Evolutionary conservation across 2,113 vertebrate species (phyloP).

Genomic region (Pseudorhombus dupliciocellatus): DNA sequence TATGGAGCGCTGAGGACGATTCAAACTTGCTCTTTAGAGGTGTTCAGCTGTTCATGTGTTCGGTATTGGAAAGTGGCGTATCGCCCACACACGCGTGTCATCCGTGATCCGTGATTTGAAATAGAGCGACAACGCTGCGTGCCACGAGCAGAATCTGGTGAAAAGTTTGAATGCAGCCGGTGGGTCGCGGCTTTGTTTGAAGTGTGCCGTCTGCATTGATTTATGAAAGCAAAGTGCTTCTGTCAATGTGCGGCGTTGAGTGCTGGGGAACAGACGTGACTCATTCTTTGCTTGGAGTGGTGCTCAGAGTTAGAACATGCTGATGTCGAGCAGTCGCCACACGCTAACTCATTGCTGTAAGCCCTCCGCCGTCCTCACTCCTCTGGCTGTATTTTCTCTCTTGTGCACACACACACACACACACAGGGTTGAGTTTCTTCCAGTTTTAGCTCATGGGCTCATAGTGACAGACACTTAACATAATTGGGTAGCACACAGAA

Average conservation of each 20-base stretch:
- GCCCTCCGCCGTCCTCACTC: no score
- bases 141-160: background rate
- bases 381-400: no score
- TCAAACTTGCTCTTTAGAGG: conserved; percentile 8
- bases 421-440: no score
- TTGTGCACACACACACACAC: no score
- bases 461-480: background rate
- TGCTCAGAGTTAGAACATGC: conserved; percentile 18
- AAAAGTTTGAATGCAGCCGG: background rate
- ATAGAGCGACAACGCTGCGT: no score
- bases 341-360: background rate
- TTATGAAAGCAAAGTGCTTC: conserved; percentile 20
- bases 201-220: background rate
- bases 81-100: background rate
- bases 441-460: no score
- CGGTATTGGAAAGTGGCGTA: background rate
- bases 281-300: conserved; percentile 29
- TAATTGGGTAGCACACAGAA: no score
- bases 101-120: background rate
- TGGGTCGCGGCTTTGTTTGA: conserved; percentile 7
- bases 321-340: background rate
- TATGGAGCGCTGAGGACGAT: background rate
- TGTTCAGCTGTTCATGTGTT: background rate
- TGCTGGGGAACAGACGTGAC: conserved; percentile 11
- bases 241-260: conserved; percentile 17